Percentiles rank a stretch among this genome's conserved stretches.
These are phyloP conservation scores for Nomada hirtipes DNA, from an alignment of 2,888 invertebrate genomes.

Conservation along the genomic window DNA sequence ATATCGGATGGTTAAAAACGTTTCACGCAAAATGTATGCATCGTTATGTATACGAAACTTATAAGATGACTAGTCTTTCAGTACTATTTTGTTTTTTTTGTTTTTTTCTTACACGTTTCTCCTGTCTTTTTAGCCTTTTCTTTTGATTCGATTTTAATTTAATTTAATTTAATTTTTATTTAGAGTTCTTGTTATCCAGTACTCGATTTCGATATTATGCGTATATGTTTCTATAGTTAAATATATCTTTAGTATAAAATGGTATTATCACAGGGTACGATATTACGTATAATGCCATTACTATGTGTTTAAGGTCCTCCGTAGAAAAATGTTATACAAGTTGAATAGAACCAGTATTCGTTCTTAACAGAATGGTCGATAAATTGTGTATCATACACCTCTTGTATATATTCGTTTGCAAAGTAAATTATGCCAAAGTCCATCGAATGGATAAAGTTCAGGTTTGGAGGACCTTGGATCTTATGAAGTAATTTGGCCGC, in stretches of 20 bases:
- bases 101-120: neutral
- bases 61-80: conserved; percentile 28
- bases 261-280: conserved; percentile 17
- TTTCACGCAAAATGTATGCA: conserved; percentile 7
- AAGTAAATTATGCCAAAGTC: conserved; percentile 27
- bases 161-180: neutral
- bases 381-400: neutral
- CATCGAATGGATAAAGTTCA: conserved; percentile 39
- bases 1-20: conserved; percentile 31
- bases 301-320: conserved; percentile 28
- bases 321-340: conserved; percentile 3
- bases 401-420: conserved; percentile 22
- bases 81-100: conserved; percentile 1
- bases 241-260: conserved; percentile 43
- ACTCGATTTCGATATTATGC: conserved; percentile 43
- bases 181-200: conserved; percentile 30
- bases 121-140: neutral
- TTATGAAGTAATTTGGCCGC: conserved; percentile 15
- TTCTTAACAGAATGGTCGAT: conserved; percentile 2
- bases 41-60: conserved; percentile 3
- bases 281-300: conserved; percentile 27
- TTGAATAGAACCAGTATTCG: neutral
- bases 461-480: conserved; percentile 19
- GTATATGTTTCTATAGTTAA: conserved; percentile 37
- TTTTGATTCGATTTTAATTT: neutral